Base-by-base conservation (phyloP, 2,888 invertebrate genomes). In the Dusona sp. region DNA sequence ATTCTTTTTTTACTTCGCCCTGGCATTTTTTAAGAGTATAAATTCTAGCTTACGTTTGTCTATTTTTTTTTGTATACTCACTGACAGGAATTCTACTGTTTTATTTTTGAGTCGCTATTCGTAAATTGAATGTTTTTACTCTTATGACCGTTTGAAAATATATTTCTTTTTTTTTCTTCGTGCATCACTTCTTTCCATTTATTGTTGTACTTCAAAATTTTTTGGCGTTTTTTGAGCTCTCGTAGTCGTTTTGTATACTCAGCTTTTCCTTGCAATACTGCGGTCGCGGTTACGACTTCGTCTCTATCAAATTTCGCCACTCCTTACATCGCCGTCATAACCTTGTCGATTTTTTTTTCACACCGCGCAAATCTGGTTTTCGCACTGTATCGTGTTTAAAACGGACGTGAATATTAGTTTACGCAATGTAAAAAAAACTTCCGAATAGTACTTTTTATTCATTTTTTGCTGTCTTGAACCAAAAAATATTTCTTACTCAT, bases 281-380 rank as follows among this genome's bases (percentile, higher is more conserved):
- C 89, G 79, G 88, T 88, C 89, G 88, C 85, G 85, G 87, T 90
- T 90, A 87, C 84, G 87, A 89, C 89, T 67, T 72, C 42, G 70
- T 74, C 64, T 79, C 82, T 65, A 64, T 74, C 79, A 67, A 85
- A 67, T 80, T 85, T 77, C 75, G 6, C 38, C 54, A 57, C 67
- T 36, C 19, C 42, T 29, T 29, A 42, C n/a, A 67, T 61, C 72
- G 70, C 38, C n/a, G 42, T 48, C 29, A 25, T 42, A 48, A 38
- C 16, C 51, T 42, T 25, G 3, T 67, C 54, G n/a, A 77, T 65
- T 45, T 77, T 54, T 65, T 84, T 29, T 16, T 42, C 25, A 57
- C 33, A 25, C 64, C 9, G 13, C 11, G 22, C 48, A 22, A 78
- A 11, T 54, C 51, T 65, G 78, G 38, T 54, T 83, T 48, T 48